Evolutionary conservation across 2,888 invertebrate species (phyloP).

Genomic region (Hyposoter dolosus): DNA sequence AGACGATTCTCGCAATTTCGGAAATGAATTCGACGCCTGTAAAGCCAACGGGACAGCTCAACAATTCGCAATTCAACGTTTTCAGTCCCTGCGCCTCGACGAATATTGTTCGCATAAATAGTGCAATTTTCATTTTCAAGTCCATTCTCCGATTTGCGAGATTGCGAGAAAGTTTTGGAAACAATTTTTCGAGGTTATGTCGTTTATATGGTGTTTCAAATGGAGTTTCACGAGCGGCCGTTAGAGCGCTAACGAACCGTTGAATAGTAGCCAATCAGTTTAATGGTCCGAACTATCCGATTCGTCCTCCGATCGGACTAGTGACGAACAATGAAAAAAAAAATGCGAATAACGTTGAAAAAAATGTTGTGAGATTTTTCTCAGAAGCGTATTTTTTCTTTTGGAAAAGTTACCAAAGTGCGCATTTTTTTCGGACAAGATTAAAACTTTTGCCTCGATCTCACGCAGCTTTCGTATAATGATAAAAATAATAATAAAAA

Average conservation of each 20-base stretch:
- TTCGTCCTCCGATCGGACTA: constrained; percentile 6
- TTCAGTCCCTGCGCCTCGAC: not conserved
- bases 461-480: not conserved
- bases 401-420: not conserved
- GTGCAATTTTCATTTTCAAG: not conserved
- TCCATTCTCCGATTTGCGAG: not conserved
- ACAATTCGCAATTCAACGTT: not conserved
- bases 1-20: not conserved
- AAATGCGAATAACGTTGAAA: not conserved
- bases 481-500: constrained; percentile 39
- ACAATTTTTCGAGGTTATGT: constrained; percentile 27
- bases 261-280: constrained; percentile 20
- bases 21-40: not conserved
- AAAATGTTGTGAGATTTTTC: not conserved
- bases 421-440: not conserved
- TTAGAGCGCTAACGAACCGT: constrained; percentile 16
- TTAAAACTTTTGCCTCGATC: not conserved
- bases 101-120: too few relatives aligned
- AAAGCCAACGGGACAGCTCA: not conserved
- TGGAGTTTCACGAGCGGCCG: constrained; percentile 20
- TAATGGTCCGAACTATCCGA: constrained; percentile 7
- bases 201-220: not conserved
- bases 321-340: not conserved
- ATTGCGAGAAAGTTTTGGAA: not conserved
- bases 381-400: not conserved